Evolutionary conservation across 2,888 invertebrate species (phyloP), one percentile per base, ranked within the genome.

Genomic region (Muschampia plurimacula): DNA sequence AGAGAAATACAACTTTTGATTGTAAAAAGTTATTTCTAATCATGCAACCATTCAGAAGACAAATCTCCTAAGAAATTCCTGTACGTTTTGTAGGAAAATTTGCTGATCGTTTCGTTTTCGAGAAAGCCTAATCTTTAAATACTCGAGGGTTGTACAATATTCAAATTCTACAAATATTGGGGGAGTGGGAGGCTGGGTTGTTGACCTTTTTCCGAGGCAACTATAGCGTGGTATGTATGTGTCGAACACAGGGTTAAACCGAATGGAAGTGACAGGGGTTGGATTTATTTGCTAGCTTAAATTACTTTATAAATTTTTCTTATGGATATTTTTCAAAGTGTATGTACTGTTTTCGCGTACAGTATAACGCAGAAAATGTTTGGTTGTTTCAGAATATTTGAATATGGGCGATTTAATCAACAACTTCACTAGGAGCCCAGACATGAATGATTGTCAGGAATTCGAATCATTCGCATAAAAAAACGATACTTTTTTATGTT

Each of bases 111-210:
- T 83, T 84, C 81, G 22, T 22, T 22, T 22, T 22, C 81, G 82
- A 83, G 87, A 86, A 88, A 89, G 88, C 89, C 83, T 88, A 91
- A 91, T 88, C 87, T 86, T 83, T 79, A 85, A 87, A 86, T 86
- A 86, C 84, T 85, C 78, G 84, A 86, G 86, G 86, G 87, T 77
- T 81, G 80, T 79, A 78, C 83, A 84, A 86, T 91, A 92, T 92
- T 92, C 91, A 91, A 90, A 91, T 70, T 91, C 89, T 86, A 88
- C 85, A 83, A 88, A 87, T 89, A 88, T 89, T 83, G 88, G 87
- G 86, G 85, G 85, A 77, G 82, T 84, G 86, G 84, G 79, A 85
- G 86, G 81, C 80, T 83, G 82, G 91, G 89, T 90, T 84, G 85
- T 86, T 89, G 92, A 92, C 91, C 92, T 87, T 84, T 81, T 84